Percentiles rank a stretch among this genome's conserved stretches.
These are phyloP conservation scores for Bufotes viridis DNA, from an alignment of 2,797 vertebrate species.

Conservation along the genomic window DNA sequence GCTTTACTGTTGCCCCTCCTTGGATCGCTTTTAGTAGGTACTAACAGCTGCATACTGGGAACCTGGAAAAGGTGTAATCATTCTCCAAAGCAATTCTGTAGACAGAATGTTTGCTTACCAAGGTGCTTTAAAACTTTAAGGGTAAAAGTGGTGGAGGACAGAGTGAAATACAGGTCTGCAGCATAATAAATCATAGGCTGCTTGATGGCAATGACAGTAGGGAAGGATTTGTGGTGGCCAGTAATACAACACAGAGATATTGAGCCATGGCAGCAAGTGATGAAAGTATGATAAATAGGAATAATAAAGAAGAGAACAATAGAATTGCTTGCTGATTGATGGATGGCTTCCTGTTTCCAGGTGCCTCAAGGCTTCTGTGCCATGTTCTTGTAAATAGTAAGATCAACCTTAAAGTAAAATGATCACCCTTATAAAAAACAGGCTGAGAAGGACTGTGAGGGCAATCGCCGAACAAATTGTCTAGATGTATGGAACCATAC, in stretches of 20 bases:
- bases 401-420: conserved; percentile 31
- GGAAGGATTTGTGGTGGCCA: conserved; percentile 52
- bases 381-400: conserved; percentile 49
- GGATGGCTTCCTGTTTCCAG: conserved; percentile 39
- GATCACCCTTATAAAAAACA: conserved; percentile 25
- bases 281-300: conserved; percentile 60
- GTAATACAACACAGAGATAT: conserved; percentile 47
- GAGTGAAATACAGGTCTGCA: conserved; percentile 47
- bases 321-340: conserved; percentile 54
- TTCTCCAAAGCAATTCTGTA: background rate
- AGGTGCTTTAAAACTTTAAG: conserved; percentile 39
- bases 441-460: background rate
- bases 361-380: conserved; percentile 45
- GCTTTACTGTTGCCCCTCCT: too few relatives aligned
- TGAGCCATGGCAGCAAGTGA: conserved; percentile 55
- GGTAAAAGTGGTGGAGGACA: conserved; percentile 27
- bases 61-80: background rate
- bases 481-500: background rate
- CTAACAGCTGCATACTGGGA: too few relatives aligned
- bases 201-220: conserved; percentile 46
- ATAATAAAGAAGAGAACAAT: conserved; percentile 57
- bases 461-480: background rate
- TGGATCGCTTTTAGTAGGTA: too few relatives aligned
- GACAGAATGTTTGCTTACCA: conserved; percentile 23
- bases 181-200: conserved; percentile 50